Evolutionary conservation across 2,888 invertebrate genomes (phyloP), one percentile per base, ranked within the genome.

Genomic region (Athalia cordata): DNA sequence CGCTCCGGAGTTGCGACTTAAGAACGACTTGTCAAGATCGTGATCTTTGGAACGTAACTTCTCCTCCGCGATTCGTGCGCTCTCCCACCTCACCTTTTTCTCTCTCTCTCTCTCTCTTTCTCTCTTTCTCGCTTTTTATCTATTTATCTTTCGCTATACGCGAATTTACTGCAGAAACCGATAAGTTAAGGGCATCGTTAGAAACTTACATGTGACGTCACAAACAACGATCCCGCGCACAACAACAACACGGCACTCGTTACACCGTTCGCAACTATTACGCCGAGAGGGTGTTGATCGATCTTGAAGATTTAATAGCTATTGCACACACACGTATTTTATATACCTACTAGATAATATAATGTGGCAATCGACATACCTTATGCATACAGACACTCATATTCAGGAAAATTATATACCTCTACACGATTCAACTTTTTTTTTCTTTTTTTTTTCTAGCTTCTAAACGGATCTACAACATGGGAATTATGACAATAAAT

Each of bases 1-100:
- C 79, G 55, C 50, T 79, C 55, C 43, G 64, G 43, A 62, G 9
- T 57, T 64, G 13, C 29, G 80, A 79, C 77, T 67, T 64, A 68
- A 72, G 79, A 80, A 79, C 79, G 77, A 67, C 78, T 77, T 77
- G 79, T 79, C 77, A 67, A 79, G 78, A 81, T 77, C 67, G 80
- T 78, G 78, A 81, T 81, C 80, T 68, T 64, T 72, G 62, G 77
- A 75, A 75, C 75, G 75, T 75, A 75, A 64, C 62, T 75, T 75
- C 75, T 29, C 29, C 64, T 61, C 47, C 75, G 72, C 72, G 72
- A 75, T 75, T 45, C 75, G 43, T 57, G 75, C 13, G 47, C 59
- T 45, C 59, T 55, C 55, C n/a, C 55, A 29, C 29, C 29, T 29
- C 2, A n/a, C 7, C 4, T 55, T 11, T 55, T 9, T 59, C 59